These are phyloP conservation scores for Siniperca chuatsi DNA, from an alignment of 2,113 vertebrate species.

Conservation along the genomic window DNA sequence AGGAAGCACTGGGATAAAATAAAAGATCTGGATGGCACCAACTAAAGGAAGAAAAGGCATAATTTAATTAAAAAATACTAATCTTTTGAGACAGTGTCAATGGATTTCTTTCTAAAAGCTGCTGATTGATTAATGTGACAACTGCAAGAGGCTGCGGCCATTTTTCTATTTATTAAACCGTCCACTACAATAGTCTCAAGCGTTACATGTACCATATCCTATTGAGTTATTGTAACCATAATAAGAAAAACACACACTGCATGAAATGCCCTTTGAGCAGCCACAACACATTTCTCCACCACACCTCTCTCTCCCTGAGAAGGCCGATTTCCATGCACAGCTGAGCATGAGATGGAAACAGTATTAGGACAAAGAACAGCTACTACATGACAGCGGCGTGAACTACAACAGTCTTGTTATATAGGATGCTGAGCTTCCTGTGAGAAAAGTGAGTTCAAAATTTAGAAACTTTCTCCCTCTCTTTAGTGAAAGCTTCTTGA, in stretches of 20 bases:
- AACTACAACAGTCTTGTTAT: slow-evolving; percentile 33
- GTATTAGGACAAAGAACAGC: slow-evolving; percentile 41
- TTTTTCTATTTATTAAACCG: slow-evolving; percentile 39
- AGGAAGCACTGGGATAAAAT: neutral
- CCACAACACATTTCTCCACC: slow-evolving; percentile 12
- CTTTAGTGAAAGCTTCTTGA: slow-evolving; percentile 38
- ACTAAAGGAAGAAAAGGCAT: neutral
- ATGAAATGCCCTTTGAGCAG: slow-evolving; percentile 21
- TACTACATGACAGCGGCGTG: slow-evolving; percentile 7
- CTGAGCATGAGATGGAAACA: slow-evolving; percentile 50
- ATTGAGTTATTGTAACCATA: neutral
- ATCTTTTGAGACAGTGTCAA: neutral
- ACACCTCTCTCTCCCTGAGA: slow-evolving; percentile 11
- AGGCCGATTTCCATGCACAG: slow-evolving; percentile 42
- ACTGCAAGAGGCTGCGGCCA: slow-evolving; percentile 5
- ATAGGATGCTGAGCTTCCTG: slow-evolving; percentile 4
- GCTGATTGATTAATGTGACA: slow-evolving; percentile 36
- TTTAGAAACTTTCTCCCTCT: slow-evolving; percentile 6
- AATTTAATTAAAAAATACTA: slow-evolving; percentile 16
- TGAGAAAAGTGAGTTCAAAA: slow-evolving; percentile 7
- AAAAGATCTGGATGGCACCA: neutral
- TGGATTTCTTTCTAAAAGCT: slow-evolving; percentile 10
- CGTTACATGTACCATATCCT: neutral
- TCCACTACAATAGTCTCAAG: slow-evolving; percentile 17
- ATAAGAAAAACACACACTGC: slow-evolving; percentile 17